Percentiles rank a stretch among this genome's conserved stretches.
Conservation (phyloP, 2,797 vertebrate species). For the Pseudochirops corinnae region DNA sequence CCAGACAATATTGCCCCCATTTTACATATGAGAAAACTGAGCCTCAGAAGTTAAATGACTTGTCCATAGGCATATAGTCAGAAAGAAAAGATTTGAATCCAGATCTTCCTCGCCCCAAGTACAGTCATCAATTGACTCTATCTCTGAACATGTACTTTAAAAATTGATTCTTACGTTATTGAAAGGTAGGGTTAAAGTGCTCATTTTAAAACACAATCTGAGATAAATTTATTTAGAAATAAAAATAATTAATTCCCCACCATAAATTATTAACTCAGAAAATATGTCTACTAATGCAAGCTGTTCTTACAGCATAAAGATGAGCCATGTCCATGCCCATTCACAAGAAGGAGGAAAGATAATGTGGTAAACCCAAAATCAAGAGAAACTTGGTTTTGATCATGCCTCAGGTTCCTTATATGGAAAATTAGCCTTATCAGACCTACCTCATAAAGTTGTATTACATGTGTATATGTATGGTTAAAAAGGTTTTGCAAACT, state of each 20-base stretch:
- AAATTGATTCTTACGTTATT: too few species aligned
- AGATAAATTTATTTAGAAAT: neutral
- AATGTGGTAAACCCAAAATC: neutral
- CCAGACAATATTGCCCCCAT: neutral
- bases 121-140: neutral
- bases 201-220: neutral
- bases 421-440: neutral
- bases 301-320: neutral
- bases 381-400: neutral
- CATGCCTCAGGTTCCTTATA: neutral
- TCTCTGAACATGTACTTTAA: neutral
- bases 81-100: neutral
- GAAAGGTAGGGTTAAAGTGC: neutral
- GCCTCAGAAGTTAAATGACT: neutral
- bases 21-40: neutral
- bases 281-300: neutral
- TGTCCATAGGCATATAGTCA: neutral
- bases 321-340: neutral
- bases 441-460: neutral
- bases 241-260: neutral
- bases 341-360: neutral
- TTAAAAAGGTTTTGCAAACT: neutral
- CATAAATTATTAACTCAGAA: neutral
- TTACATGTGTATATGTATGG: neutral
- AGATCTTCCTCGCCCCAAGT: neutral